These are phyloP conservation scores for Bufo gargarizans DNA, from an alignment of 2,113 vertebrate species.

Conservation along the genomic window DNA sequence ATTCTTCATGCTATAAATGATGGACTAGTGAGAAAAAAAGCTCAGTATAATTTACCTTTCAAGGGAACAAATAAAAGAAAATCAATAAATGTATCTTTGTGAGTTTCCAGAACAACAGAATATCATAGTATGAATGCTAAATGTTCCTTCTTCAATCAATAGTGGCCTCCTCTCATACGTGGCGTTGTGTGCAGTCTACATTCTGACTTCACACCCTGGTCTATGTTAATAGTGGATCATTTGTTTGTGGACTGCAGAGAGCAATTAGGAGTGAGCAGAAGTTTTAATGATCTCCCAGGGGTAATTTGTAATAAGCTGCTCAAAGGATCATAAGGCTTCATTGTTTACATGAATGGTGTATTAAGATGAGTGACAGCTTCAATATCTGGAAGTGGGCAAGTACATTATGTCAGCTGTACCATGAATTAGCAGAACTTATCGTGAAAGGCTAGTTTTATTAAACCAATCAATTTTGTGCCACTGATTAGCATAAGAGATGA, in stretches of 20 bases:
- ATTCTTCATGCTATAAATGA: neutral
- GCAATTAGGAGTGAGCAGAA: conserved; percentile 40
- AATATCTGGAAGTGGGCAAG: neutral
- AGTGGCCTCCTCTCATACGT: neutral
- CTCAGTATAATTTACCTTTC: neutral
- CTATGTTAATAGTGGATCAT: conserved; percentile 3
- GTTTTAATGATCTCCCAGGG: conserved; percentile 45
- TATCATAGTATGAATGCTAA: neutral
- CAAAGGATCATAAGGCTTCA: conserved; percentile 29
- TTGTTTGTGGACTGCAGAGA: conserved; percentile 27
- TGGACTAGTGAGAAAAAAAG: neutral
- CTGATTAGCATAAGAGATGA: conserved; percentile 34
- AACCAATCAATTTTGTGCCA: conserved; percentile 1
- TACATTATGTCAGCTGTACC: neutral
- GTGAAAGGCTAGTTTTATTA: conserved; percentile 19
- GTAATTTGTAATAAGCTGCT: conserved; percentile 43
- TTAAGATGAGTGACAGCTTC: conserved; percentile 27
- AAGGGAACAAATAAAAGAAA: neutral
- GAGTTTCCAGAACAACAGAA: neutral
- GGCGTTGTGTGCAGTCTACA: neutral
- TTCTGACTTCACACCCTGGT: conserved; percentile 3
- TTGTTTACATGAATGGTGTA: conserved; percentile 44
- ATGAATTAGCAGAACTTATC: conserved; percentile 26
- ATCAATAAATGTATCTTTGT: conserved; percentile 6
- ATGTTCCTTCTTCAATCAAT: neutral